phyloP scores from a whole-genome alignment of 2,113 vertebrate species.

The Rhabdornis inornatus region DNA sequence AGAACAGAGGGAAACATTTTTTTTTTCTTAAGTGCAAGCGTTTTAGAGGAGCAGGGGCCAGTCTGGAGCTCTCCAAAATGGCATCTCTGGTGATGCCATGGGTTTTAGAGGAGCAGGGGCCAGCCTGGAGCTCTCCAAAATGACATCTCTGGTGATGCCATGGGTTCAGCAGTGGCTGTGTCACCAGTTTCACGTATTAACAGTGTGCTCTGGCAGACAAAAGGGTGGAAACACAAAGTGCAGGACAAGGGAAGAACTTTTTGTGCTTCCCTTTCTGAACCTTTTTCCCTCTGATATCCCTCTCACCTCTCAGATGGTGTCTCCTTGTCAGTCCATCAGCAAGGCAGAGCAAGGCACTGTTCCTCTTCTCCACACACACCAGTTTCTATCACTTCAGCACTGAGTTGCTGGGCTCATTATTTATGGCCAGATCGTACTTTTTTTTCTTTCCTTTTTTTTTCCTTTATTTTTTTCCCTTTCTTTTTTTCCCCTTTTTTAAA shows the following conservation, averaged over 20 bases:
- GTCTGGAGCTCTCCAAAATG: neutral
- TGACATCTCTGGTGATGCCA: rapidly evolving
- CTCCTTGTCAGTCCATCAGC: neutral
- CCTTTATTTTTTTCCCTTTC: too few species aligned
- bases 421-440: neutral
- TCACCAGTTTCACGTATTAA: rapidly evolving
- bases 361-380: neutral
- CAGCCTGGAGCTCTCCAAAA: neutral
- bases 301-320: neutral
- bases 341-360: neutral
- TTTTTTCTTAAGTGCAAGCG: neutral
- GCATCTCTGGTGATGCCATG: rapidly evolving
- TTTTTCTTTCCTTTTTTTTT: too few species aligned
- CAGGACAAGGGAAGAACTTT: neutral
- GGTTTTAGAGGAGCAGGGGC: neutral
- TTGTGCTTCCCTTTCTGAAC: neutral
- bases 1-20: neutral
- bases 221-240: neutral
- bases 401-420: neutral
- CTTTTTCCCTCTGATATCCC: neutral
- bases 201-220: neutral
- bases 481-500: too few species aligned
- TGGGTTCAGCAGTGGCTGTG: neutral
- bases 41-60: neutral
- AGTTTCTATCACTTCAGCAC: neutral